Percentiles rank a stretch among this genome's conserved stretches.
Conservation (phyloP, 2,797 vertebrate genomes). For the Alosa sapidissima region DNA sequence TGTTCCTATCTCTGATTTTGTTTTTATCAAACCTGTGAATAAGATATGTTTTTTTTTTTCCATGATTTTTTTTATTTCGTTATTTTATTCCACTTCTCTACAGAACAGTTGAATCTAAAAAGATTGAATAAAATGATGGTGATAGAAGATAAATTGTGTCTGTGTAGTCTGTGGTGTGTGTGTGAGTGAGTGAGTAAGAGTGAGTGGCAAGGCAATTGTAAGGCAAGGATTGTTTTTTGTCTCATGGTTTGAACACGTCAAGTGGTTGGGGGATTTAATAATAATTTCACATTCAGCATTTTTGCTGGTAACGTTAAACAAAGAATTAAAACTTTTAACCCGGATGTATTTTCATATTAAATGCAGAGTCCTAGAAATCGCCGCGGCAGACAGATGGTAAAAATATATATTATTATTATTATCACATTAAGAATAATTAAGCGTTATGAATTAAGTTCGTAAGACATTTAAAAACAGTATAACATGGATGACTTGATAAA, state of each 20-base stretch:
- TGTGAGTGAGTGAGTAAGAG: constrained; percentile 20
- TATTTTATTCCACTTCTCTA: constrained; percentile 74
- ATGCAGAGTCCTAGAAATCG: neutral
- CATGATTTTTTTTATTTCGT: constrained; percentile 77
- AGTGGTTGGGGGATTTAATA: no score
- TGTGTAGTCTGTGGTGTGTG: constrained; percentile 45
- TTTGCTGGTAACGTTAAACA: neutral
- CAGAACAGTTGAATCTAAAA: constrained; percentile 71
- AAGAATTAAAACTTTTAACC: neutral
- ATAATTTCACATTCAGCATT: neutral
- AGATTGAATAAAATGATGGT: constrained; percentile 80
- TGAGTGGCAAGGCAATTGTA: no score
- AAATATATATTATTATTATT: neutral
- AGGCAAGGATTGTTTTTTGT: no score
- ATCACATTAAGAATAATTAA: neutral
- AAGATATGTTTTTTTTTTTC: constrained; percentile 63
- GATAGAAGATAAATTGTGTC: constrained; percentile 62
- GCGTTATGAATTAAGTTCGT: neutral
- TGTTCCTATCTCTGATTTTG: constrained; percentile 56
- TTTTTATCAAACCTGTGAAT: constrained; percentile 75
- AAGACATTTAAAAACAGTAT: neutral
- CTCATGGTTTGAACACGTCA: neutral
- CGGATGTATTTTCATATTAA: neutral
- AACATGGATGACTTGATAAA: neutral
- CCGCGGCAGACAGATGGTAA: neutral